Percentiles rank a stretch among this genome's conserved stretches.
Evolutionary conservation across 1,140 invertebrate species (phyloP).

Genomic region (Battus philenor): DNA sequence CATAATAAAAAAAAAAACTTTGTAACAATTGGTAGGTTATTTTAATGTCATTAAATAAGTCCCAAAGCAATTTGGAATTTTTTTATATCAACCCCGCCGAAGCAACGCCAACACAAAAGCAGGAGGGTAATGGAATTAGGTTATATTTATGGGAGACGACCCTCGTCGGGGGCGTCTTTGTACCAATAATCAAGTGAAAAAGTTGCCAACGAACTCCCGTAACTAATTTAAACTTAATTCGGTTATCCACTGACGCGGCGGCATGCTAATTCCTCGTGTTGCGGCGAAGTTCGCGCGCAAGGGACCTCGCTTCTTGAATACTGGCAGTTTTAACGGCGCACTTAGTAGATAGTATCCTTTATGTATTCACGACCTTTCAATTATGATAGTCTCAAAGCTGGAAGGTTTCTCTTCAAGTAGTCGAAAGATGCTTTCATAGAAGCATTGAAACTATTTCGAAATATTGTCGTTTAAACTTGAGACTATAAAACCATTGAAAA

Average conservation of each 20-base stretch:
- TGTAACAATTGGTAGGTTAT: background rate
- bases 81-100: constrained; percentile 6
- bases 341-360: too few species aligned
- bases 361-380: too few species aligned
- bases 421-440: too few species aligned
- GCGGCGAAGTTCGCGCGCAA: constrained; percentile 1
- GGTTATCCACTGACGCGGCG: constrained; percentile 18
- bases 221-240: constrained; percentile 28
- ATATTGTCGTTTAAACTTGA: too few species aligned
- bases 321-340: background rate
- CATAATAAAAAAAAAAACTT: too few species aligned
- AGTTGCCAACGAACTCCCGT: constrained; percentile 13
- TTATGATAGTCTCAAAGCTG: too few species aligned
- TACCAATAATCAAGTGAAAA: constrained; percentile 21
- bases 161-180: constrained; percentile 15
- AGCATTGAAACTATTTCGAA: too few species aligned
- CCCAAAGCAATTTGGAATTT: background rate
- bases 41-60: background rate
- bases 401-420: too few species aligned
- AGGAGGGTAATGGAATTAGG: constrained; percentile 10
- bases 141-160: constrained; percentile 16
- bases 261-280: constrained; percentile 20
- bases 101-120: constrained; percentile 11
- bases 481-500: too few species aligned
- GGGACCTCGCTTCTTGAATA: constrained; percentile 3